These are phyloP conservation scores for Pelvicachromis taeniatus DNA, from an alignment of 2,113 vertebrate species.

Conservation along the genomic window DNA sequence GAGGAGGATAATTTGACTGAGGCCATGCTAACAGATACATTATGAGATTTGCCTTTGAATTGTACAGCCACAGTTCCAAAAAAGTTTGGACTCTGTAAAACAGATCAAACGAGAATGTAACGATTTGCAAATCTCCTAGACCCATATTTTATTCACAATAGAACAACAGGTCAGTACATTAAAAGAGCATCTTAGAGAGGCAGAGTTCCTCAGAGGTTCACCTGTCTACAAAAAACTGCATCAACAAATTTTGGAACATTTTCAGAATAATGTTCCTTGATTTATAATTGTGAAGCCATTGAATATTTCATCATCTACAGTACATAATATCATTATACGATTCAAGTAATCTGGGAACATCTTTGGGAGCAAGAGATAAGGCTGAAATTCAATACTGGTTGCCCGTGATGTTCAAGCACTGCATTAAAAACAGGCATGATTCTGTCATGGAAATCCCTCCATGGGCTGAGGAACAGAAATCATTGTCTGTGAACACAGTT, in stretches of 20 bases:
- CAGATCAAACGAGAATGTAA: not conserved
- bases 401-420: not conserved
- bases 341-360: not conserved
- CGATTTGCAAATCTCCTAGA: not conserved
- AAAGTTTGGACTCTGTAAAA: not conserved
- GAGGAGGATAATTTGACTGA: not conserved
- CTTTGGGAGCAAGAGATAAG: not conserved
- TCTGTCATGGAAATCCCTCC: not conserved
- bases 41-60: not conserved
- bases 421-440: not conserved
- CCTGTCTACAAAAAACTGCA: not conserved
- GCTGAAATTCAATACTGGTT: not conserved
- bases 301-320: no score
- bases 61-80: not conserved
- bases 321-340: not conserved
- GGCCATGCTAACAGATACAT: not conserved
- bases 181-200: not conserved
- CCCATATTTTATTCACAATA: not conserved
- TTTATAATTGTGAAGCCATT: no score
- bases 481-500: not conserved
- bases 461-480: not conserved
- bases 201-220: not conserved
- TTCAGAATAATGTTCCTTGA: not conserved
- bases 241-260: not conserved
- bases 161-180: not conserved